Conservation (phyloP, 1,140 invertebrate species). For the Aphelenchoides fujianensis region DNA sequence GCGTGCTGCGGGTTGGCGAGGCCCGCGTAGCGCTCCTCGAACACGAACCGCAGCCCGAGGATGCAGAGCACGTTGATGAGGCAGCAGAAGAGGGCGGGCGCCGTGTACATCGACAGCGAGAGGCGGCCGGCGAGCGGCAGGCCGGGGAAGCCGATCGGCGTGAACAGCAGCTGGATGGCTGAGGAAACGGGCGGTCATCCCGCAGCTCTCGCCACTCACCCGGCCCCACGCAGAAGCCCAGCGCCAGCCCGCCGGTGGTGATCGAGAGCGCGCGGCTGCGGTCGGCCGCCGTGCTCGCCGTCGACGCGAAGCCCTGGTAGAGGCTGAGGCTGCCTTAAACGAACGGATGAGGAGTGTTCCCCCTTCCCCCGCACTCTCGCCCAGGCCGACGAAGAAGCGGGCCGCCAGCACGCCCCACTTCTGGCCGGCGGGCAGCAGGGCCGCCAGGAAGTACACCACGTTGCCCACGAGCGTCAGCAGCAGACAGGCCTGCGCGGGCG, state of each 20-base stretch:
- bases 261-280: neutral
- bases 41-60: constrained; percentile 7
- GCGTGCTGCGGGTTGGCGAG: neutral
- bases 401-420: neutral
- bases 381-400: neutral
- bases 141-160: neutral
- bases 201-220: too few species aligned
- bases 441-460: neutral
- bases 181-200: too few species aligned
- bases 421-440: neutral
- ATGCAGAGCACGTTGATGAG: constrained; percentile 4
- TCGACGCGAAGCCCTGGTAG: neutral
- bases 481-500: neutral
- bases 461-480: neutral
- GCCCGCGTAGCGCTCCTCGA: constrained; percentile 3
- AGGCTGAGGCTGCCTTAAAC: too few species aligned
- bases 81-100: constrained; percentile 1
- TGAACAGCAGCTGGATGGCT: constrained; percentile 9
- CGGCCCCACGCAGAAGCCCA: neutral
- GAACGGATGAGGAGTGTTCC: too few species aligned
- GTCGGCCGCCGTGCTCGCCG: neutral
- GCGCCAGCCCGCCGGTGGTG: neutral
- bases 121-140: neutral
- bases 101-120: neutral
- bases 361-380: neutral